phyloP scores from a whole-genome alignment of 2,888 invertebrate species.

The Cephus runcator region DNA sequence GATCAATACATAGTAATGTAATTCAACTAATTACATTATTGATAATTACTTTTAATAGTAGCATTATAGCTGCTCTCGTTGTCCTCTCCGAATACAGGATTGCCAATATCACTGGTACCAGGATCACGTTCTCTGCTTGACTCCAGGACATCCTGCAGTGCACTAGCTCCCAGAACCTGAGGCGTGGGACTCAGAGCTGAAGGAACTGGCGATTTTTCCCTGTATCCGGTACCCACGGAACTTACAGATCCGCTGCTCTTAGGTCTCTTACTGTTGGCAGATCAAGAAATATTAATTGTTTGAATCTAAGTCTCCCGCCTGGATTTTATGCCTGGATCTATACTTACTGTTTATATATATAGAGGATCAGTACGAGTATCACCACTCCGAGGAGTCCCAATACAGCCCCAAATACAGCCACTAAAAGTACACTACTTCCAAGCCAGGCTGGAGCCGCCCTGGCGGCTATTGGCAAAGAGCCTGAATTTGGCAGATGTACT shows the following conservation, averaged over 20 bases:
- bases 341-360: slow-evolving; percentile 80
- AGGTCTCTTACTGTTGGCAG: slow-evolving; percentile 49
- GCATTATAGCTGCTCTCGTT: slow-evolving; percentile 66
- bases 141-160: slow-evolving; percentile 64
- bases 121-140: slow-evolving; percentile 64
- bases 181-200: slow-evolving; percentile 56
- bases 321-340: not conserved
- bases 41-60: slow-evolving; percentile 70
- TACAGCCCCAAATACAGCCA: slow-evolving; percentile 77
- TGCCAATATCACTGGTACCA: slow-evolving; percentile 65
- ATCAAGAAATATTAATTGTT: not conserved
- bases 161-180: slow-evolving; percentile 69
- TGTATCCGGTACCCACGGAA: slow-evolving; percentile 58
- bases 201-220: slow-evolving; percentile 60
- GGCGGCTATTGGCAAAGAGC: slow-evolving; percentile 59
- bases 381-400: slow-evolving; percentile 80
- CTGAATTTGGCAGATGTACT: slow-evolving; percentile 64
- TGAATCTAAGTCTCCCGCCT: not conserved
- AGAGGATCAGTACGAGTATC: slow-evolving; percentile 79
- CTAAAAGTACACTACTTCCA: slow-evolving; percentile 66
- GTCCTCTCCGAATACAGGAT: slow-evolving; percentile 63
- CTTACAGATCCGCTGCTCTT: slow-evolving; percentile 58
- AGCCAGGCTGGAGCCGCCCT: slow-evolving; percentile 67
- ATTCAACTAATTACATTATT: not conserved
- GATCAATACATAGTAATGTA: not conserved